These are phyloP conservation scores for Sisor rabdophorus DNA, from an alignment of 2,113 vertebrate species.

Conservation along the genomic window DNA sequence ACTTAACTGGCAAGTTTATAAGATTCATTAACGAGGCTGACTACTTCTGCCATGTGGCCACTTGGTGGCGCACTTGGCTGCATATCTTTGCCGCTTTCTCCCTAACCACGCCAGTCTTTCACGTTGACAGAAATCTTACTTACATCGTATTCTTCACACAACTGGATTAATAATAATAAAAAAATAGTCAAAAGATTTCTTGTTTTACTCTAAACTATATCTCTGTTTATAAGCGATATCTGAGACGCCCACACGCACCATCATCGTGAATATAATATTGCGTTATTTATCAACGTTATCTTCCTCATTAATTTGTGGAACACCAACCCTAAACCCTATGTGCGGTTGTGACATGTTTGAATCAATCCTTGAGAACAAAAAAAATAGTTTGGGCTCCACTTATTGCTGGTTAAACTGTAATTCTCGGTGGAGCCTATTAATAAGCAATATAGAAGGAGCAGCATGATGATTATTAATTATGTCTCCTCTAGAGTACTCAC, in stretches of 20 bases:
- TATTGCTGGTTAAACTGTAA: constrained; percentile 19
- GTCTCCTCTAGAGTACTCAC: constrained; percentile 21
- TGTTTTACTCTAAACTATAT: neutral
- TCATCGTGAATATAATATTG: neutral
- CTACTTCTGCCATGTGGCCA: constrained; percentile 33
- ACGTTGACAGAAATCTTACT: constrained; percentile 7
- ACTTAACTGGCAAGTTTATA: neutral
- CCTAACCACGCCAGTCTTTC: neutral
- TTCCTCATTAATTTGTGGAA: neutral
- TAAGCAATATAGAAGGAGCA: constrained; percentile 17
- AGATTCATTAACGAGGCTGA: constrained; percentile 16
- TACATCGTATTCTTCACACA: neutral
- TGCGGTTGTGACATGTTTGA: neutral
- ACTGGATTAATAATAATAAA: too few relatives aligned
- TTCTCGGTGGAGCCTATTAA: constrained; percentile 23
- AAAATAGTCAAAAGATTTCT: neutral
- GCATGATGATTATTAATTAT: constrained; percentile 37
- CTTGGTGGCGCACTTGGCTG: constrained; percentile 55
- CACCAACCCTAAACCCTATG: neutral
- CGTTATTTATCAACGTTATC: neutral
- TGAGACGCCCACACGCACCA: neutral
- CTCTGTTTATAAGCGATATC: neutral
- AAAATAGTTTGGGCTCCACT: neutral
- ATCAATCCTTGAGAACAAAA: constrained; percentile 1
- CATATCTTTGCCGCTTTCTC: neutral